A percentile compares a stretch with the other conserved stretches of the same genome.
Evolutionary conservation across 2,113 vertebrate species (phyloP).

Genomic region (Ochotona princeps): DNA sequence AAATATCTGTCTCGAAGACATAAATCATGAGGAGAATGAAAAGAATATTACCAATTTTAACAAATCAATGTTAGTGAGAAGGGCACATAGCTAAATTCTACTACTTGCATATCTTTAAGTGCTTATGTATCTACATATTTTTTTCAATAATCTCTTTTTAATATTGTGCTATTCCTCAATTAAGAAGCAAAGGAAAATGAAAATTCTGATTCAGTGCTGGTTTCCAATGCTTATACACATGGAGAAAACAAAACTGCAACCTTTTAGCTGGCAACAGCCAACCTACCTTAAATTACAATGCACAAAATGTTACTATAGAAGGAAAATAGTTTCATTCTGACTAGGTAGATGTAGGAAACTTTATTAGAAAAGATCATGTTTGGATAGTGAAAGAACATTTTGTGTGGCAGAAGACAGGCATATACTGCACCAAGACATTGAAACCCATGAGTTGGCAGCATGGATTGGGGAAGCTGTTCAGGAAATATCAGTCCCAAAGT

Average conservation of each 20-base stretch:
- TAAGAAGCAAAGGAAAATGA: background rate
- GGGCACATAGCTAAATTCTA: background rate
- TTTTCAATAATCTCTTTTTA: background rate
- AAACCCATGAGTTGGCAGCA: background rate
- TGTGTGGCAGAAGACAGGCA: background rate
- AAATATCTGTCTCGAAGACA: background rate
- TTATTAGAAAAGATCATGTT: slow-evolving; percentile 39
- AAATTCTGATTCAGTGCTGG: background rate
- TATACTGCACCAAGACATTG: background rate
- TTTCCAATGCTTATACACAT: background rate
- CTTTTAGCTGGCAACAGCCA: background rate
- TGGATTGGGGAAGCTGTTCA: background rate
- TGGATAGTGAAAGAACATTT: slow-evolving; percentile 23
- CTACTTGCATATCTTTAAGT: background rate
- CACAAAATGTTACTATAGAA: background rate
- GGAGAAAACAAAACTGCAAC: background rate
- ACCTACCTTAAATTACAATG: slow-evolving; percentile 35
- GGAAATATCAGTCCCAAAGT: background rate
- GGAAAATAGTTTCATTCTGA: slow-evolving; percentile 20
- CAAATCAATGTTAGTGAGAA: slow-evolving; percentile 18
- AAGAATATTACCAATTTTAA: slow-evolving; percentile 2
- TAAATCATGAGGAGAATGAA: background rate
- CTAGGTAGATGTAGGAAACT: background rate
- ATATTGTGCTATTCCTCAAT: slow-evolving; percentile 5
- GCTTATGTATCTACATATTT: background rate